These are phyloP conservation scores for Agrochola circellaris DNA, from an alignment of 2,888 invertebrate genomes.

Conservation along the genomic window DNA sequence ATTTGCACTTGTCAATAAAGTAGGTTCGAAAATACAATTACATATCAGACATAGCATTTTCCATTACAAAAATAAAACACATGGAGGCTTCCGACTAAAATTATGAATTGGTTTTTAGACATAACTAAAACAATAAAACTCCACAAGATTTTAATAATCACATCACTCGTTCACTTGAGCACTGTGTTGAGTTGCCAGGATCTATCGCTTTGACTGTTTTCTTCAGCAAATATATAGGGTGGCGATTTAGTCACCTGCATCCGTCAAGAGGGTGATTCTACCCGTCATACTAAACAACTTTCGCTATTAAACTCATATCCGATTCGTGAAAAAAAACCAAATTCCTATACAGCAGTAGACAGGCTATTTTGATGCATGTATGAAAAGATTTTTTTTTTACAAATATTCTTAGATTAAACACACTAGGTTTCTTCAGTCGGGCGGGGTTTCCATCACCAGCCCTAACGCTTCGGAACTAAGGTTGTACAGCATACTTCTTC, in stretches of 20 bases:
- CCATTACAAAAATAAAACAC: slow-evolving; percentile 14
- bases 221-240: background rate
- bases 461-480: background rate
- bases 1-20: no score
- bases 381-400: background rate
- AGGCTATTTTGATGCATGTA: no score
- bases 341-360: no score
- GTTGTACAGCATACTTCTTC: background rate
- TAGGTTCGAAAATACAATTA: background rate
- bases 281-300: no score
- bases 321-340: no score
- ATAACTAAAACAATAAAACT: slow-evolving; percentile 37
- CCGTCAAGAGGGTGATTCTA: no score
- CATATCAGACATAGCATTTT: background rate
- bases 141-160: background rate
- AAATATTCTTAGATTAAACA: background rate
- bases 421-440: background rate
- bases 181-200: slow-evolving; percentile 18
- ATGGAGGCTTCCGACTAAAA: background rate
- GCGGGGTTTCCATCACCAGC: background rate
- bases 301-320: no score
- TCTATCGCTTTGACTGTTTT: slow-evolving; percentile 6
- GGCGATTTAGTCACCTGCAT: background rate
- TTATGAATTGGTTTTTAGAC: background rate
- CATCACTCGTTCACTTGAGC: slow-evolving; percentile 19